These are phyloP conservation scores for Leptoteleia sp. DNA, from an alignment of 1,140 invertebrate species.

Conservation along the genomic window DNA sequence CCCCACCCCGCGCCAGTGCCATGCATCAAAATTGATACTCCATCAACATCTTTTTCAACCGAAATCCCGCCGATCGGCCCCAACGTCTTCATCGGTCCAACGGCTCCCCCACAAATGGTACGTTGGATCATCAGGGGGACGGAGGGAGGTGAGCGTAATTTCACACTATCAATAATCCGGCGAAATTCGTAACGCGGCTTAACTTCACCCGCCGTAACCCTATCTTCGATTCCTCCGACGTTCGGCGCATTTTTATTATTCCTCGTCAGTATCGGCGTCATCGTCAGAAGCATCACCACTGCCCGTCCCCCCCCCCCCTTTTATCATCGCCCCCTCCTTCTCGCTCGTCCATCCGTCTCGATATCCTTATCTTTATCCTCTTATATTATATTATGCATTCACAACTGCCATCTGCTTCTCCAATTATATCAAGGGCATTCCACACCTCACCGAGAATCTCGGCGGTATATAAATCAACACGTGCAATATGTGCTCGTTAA, in stretches of 20 bases:
- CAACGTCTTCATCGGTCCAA: neutral
- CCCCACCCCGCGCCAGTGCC: neutral
- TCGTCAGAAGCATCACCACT: constrained; percentile 40
- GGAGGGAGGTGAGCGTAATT: constrained; percentile 18
- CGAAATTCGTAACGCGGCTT: constrained; percentile 39
- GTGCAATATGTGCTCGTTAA: constrained; percentile 62
- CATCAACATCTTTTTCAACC: constrained; percentile 39
- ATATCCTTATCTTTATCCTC: constrained; percentile 59
- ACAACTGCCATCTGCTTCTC: constrained; percentile 64
- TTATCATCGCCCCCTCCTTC: constrained; percentile 28
- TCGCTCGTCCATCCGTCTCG: constrained; percentile 32
- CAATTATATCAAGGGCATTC: constrained; percentile 66
- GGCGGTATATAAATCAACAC: constrained; percentile 64
- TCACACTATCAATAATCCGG: constrained; percentile 35
- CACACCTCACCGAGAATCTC: constrained; percentile 59
- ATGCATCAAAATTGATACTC: constrained; percentile 50
- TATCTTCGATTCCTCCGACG: no score
- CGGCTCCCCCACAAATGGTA: no score
- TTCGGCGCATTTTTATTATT: constrained; percentile 55
- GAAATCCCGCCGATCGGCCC: neutral
- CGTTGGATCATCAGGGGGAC: no score
- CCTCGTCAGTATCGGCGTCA: constrained; percentile 51
- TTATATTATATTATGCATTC: constrained; percentile 66
- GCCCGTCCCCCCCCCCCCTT: constrained; percentile 13
- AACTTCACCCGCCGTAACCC: constrained; percentile 58